Percentiles rank a stretch among this genome's conserved stretches.
These are phyloP conservation scores for Gephyroberyx darwinii DNA, from an alignment of 2,797 vertebrate species.

Conservation along the genomic window DNA sequence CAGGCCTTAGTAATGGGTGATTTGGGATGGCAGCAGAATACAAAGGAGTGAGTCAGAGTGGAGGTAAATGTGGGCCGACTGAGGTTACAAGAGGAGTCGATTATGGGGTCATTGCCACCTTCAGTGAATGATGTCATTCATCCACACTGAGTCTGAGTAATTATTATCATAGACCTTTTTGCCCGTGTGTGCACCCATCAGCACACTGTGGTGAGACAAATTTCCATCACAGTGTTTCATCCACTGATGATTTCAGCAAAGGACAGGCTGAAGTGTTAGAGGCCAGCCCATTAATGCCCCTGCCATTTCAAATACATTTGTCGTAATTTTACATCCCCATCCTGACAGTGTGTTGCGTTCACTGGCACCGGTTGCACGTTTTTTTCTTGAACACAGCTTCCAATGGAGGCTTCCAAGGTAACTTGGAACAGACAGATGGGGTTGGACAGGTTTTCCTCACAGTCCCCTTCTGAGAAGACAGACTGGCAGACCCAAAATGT, in stretches of 20 bases:
- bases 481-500: constrained; percentile 52
- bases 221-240: constrained; percentile 39
- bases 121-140: constrained; percentile 51
- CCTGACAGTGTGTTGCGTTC: background rate
- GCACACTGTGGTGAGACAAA: constrained; percentile 39
- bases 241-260: constrained; percentile 42
- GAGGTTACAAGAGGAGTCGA: constrained; percentile 50
- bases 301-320: constrained; percentile 45
- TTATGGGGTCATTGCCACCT: constrained; percentile 47
- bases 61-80: constrained; percentile 32
- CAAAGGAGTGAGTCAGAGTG: constrained; percentile 41
- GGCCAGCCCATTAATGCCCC: constrained; percentile 73
- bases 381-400: constrained; percentile 22
- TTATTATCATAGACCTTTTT: constrained; percentile 58
- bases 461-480: constrained; percentile 68
- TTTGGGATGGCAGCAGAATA: constrained; percentile 41
- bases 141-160: constrained; percentile 47
- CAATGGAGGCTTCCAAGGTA: background rate
- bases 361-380: constrained; percentile 12
- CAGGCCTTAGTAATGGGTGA: constrained; percentile 58
- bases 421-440: constrained; percentile 65
- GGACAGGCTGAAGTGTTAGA: constrained; percentile 20
- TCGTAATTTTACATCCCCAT: constrained; percentile 25
- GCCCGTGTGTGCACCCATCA: constrained; percentile 38
- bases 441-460: constrained; percentile 56